A percentile compares a stretch with the other conserved stretches of the same genome.
Conservation (phyloP, 2,888 invertebrate genomes). For the Monoplex corrugatus region DNA sequence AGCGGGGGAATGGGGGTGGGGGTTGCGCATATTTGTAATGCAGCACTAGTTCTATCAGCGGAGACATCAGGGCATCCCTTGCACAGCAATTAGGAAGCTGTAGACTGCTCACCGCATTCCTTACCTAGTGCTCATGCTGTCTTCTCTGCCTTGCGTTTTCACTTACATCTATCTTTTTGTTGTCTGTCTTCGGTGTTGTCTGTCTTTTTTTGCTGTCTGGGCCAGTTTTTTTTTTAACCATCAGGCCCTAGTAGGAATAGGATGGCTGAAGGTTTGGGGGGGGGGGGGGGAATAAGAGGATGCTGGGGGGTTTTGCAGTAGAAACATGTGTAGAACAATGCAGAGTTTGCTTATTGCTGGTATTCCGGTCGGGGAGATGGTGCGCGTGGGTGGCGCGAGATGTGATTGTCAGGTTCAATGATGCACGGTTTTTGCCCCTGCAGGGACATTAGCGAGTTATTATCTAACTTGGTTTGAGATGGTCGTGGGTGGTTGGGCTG, state of each 20-base stretch:
- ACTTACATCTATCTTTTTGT: no score
- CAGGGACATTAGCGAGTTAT: background rate
- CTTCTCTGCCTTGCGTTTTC: background rate
- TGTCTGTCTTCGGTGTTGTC: background rate
- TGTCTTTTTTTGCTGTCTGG: background rate
- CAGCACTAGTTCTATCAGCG: background rate
- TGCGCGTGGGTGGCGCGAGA: background rate
- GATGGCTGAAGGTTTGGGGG: background rate
- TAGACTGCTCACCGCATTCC: slow-evolving; percentile 24
- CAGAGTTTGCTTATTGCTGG: background rate
- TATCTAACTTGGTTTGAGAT: background rate
- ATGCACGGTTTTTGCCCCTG: background rate
- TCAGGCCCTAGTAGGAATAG: no score
- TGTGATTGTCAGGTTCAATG: background rate
- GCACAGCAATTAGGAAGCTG: slow-evolving; percentile 17
- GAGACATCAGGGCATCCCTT: slow-evolving; percentile 16
- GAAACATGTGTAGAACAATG: background rate
- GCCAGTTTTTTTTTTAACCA: no score
- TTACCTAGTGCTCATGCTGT: background rate
- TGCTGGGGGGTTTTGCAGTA: background rate
- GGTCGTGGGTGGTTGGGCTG: background rate
- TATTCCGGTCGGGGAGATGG: background rate
- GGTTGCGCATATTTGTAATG: background rate
- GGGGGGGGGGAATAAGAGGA: background rate
- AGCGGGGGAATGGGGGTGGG: background rate